These are phyloP conservation scores for Aricia agestis DNA, from an alignment of 1,140 invertebrate genomes.

Conservation along the genomic window DNA sequence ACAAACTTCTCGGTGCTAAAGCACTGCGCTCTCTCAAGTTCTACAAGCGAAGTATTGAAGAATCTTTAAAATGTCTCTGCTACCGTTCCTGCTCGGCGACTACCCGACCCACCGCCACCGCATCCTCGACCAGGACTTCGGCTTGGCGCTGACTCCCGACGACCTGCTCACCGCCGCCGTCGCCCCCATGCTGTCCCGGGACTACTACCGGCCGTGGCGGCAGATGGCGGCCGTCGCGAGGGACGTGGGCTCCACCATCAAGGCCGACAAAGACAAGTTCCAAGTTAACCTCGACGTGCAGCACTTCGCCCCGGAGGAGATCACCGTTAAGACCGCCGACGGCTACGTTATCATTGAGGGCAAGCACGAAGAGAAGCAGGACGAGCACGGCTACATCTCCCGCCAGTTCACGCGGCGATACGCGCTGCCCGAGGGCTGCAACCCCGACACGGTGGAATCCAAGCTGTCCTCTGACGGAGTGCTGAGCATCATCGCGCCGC, in stretches of 20 bases:
- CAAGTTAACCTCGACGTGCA: slow-evolving; percentile 88
- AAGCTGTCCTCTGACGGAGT: slow-evolving; percentile 85
- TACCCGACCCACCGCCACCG: slow-evolving; percentile 78
- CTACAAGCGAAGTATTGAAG: neutral
- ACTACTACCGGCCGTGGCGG: slow-evolving; percentile 84
- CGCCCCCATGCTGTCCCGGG: slow-evolving; percentile 59
- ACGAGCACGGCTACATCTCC: slow-evolving; percentile 84
- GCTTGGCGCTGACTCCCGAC: slow-evolving; percentile 81
- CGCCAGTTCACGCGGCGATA: slow-evolving; percentile 85
- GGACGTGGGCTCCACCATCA: slow-evolving; percentile 84
- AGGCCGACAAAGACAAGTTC: slow-evolving; percentile 76
- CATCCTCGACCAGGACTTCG: slow-evolving; percentile 86
- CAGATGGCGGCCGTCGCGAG: slow-evolving; percentile 76
- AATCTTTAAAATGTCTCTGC: slow-evolving; percentile 44
- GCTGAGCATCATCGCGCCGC: slow-evolving; percentile 80
- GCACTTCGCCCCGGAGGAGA: slow-evolving; percentile 88
- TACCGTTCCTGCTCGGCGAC: slow-evolving; percentile 72
- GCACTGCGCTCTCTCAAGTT: slow-evolving; percentile 12
- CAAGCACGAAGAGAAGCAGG: slow-evolving; percentile 86
- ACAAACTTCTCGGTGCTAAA: slow-evolving; percentile 6
- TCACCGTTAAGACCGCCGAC: no score
- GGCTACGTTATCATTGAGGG: slow-evolving; percentile 81
- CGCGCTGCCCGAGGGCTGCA: slow-evolving; percentile 81
- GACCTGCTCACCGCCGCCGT: slow-evolving; percentile 80
- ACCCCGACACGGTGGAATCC: slow-evolving; percentile 80